Percentiles rank a stretch among this genome's conserved stretches.
Evolutionary conservation across 92 coral and sea anemone species (phyloP).

Genomic region (Epizoanthus stellaris): DNA sequence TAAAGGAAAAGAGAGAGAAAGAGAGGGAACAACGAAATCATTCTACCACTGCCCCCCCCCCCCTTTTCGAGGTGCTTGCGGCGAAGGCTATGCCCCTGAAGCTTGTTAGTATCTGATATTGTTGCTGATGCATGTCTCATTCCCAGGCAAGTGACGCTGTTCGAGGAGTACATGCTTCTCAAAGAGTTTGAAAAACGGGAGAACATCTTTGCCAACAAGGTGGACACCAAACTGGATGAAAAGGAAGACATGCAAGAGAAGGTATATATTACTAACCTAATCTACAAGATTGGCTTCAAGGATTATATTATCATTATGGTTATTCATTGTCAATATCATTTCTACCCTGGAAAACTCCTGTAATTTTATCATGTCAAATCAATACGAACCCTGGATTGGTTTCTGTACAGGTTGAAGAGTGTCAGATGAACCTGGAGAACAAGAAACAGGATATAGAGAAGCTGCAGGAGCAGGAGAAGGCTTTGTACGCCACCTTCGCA

Average conservation of each 20-base stretch:
- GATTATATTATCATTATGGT: neutral
- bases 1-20: no score
- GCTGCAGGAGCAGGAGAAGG: constrained; percentile 92
- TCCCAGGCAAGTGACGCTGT: constrained; percentile 93
- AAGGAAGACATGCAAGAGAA: constrained; percentile 97
- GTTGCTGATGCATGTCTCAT: neutral
- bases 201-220: constrained; percentile 93
- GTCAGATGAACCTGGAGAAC: constrained; percentile 90
- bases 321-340: no score
- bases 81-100: no score
- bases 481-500: constrained; percentile 88
- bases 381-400: neutral
- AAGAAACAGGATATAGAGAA: constrained; percentile 96
- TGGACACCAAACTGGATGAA: constrained; percentile 87
- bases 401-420: constrained; percentile 84
- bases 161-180: constrained; percentile 94
- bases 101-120: no score
- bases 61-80: no score
- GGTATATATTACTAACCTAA: constrained; percentile 47
- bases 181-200: constrained; percentile 99
- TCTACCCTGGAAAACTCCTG: neutral
- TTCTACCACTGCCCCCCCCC: no score
- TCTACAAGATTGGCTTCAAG: neutral
- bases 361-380: neutral
- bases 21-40: no score